phyloP scores from a whole-genome alignment of 2,888 invertebrate species.

The Apantesis nais region DNA sequence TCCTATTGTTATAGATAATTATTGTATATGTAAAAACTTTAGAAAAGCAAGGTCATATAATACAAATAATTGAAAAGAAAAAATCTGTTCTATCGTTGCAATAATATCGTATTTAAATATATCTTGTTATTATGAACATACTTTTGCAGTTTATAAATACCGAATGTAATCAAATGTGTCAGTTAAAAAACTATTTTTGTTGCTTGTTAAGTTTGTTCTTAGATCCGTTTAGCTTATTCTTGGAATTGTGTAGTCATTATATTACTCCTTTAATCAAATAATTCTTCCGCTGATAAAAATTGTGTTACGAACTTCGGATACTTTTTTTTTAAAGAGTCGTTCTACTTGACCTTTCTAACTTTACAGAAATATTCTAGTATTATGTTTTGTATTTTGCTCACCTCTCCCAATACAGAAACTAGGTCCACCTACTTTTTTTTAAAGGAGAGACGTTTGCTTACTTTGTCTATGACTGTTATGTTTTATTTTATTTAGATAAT shows the following conservation, averaged over 20 bases:
- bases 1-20: too few species aligned
- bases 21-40: background rate
- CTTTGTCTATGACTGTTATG: background rate
- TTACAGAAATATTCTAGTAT: too few species aligned
- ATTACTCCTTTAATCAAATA: background rate
- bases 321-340: background rate
- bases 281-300: background rate
- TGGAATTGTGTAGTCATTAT: background rate
- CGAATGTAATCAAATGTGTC: background rate
- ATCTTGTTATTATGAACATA: background rate
- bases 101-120: background rate
- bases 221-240: background rate
- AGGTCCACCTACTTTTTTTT: background rate
- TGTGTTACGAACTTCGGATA: background rate
- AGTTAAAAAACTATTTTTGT: background rate
- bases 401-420: background rate
- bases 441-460: background rate
- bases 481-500: background rate
- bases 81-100: background rate
- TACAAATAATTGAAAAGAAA: background rate
- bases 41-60: background rate
- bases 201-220: background rate
- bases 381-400: background rate
- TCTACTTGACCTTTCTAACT: too few species aligned
- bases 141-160: background rate